phyloP scores from a whole-genome alignment of 2,797 vertebrate genomes.

The Babyrousa celebensis region DNA sequence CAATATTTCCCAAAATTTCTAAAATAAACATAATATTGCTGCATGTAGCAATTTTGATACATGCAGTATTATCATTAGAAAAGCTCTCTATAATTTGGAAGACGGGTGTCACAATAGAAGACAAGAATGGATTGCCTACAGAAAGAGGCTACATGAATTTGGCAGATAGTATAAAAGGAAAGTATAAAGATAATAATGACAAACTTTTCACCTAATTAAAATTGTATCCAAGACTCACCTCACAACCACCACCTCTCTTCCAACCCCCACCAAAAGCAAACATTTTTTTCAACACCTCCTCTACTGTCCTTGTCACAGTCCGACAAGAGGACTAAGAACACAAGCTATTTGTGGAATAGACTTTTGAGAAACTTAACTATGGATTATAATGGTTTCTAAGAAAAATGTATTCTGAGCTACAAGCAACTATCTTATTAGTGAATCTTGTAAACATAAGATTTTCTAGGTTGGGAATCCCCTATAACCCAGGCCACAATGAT shows the following conservation, averaged over 20 bases:
- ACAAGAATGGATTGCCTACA: not conserved
- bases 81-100: constrained; percentile 1
- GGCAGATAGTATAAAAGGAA: not conserved
- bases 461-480: not conserved
- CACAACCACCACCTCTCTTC: not conserved
- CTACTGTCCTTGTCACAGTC: not conserved
- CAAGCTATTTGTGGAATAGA: not conserved
- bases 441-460: not conserved
- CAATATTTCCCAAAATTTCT: constrained; percentile 35
- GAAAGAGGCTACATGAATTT: not conserved
- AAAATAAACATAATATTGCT: constrained; percentile 37
- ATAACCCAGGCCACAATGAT: not conserved
- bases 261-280: not conserved
- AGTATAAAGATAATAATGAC: not conserved
- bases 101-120: not conserved
- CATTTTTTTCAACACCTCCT: not conserved
- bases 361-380: constrained; percentile 26
- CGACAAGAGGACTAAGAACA: not conserved
- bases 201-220: constrained; percentile 56
- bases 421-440: constrained; percentile 25
- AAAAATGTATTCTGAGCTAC: constrained; percentile 53
- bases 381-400: constrained; percentile 18
- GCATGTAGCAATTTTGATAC: not conserved
- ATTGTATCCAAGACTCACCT: constrained; percentile 8
- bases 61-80: not conserved